Conservation (phyloP, 2,888 invertebrate species). For the Cosmia trapezina region DNA sequence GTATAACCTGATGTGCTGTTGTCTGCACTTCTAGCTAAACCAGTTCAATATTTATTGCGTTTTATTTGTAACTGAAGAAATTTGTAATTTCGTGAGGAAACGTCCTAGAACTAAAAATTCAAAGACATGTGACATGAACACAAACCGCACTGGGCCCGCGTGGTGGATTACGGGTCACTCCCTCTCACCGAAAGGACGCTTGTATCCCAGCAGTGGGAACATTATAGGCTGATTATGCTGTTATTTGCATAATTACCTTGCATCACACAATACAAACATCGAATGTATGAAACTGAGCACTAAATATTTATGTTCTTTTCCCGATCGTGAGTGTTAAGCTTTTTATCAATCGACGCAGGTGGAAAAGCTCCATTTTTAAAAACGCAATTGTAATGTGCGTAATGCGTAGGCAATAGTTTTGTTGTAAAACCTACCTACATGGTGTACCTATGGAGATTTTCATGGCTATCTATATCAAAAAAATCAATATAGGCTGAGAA, state of each 20-base stretch:
- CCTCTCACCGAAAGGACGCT: too few species aligned
- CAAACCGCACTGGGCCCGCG: too few species aligned
- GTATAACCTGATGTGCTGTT: too few species aligned
- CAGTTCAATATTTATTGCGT: not conserved
- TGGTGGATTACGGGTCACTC: too few species aligned
- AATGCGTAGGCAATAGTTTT: not conserved
- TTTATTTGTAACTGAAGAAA: slow-evolving; percentile 6
- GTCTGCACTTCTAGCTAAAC: not conserved
- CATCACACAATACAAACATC: not conserved
- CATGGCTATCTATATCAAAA: too few species aligned
- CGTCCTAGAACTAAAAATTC: too few species aligned
- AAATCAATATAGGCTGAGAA: too few species aligned
- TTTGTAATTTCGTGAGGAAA: too few species aligned
- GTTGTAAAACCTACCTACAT: not conserved
- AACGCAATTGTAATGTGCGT: slow-evolving; percentile 15
- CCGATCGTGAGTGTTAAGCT: slow-evolving; percentile 36
- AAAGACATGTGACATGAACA: too few species aligned
- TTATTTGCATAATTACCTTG: not conserved
- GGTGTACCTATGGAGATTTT: not conserved
- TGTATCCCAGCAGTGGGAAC: too few species aligned
- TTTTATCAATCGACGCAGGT: slow-evolving; percentile 54
- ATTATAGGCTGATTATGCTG: not conserved
- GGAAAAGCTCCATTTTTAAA: slow-evolving; percentile 30
- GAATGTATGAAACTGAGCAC: slow-evolving; percentile 10
- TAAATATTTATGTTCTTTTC: slow-evolving; percentile 51